A percentile compares a stretch with the other conserved stretches of the same genome.
Conservation (phyloP, 2,113 vertebrate species). For the Nanorana parkeri region DNA sequence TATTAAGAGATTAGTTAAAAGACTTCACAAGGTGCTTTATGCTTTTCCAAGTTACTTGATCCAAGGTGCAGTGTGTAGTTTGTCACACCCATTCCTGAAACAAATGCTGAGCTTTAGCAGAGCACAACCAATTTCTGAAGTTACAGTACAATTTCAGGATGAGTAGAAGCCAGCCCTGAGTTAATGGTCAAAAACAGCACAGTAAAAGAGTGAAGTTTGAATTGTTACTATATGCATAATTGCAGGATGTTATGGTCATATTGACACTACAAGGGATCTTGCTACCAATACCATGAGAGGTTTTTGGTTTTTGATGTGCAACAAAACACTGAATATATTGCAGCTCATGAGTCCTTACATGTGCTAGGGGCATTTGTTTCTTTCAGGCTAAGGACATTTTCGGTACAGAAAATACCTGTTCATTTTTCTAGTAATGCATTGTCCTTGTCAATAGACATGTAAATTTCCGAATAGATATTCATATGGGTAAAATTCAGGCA, state of each 20-base stretch:
- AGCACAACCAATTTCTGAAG: constrained; percentile 11
- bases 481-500: too few relatives aligned
- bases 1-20: constrained; percentile 57
- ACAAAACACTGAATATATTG: too few relatives aligned
- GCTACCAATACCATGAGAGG: too few relatives aligned
- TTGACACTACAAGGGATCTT: too few relatives aligned
- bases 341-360: too few relatives aligned
- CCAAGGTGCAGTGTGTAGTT: constrained; percentile 53
- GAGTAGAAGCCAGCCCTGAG: neutral
- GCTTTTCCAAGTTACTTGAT: neutral
- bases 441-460: too few relatives aligned
- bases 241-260: neutral
- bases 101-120: neutral
- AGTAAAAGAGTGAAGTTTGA: neutral
- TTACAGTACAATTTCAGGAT: constrained; percentile 21
- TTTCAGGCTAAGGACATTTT: too few relatives aligned
- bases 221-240: neutral
- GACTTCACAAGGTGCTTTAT: constrained; percentile 42
- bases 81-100: constrained; percentile 57
- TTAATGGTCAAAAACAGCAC: constrained; percentile 13
- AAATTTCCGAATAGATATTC: too few relatives aligned
- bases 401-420: too few relatives aligned
- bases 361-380: too few relatives aligned
- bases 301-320: too few relatives aligned
- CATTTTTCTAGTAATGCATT: too few relatives aligned